Base-by-base conservation (phyloP, 1,140 invertebrate genomes). In the Macrosteles quadrilineatus region DNA sequence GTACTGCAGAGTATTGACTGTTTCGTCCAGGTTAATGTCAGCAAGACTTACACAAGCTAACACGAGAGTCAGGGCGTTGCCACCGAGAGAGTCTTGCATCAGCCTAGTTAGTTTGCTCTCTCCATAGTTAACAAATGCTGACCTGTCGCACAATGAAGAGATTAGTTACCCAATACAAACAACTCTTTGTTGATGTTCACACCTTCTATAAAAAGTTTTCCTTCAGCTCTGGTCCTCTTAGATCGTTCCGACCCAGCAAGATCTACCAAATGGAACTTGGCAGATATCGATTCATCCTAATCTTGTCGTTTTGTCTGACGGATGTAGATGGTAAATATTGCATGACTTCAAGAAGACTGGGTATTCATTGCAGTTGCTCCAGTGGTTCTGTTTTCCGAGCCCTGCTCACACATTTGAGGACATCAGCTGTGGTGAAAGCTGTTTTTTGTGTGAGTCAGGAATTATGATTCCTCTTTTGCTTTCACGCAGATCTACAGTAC, bases 361-460 rank as follows among this genome's bases (percentile, higher is more conserved):
- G 90, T 86, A 80, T 98, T 98, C 96, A 98, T 98, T 17, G 95
- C 94, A 0, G 96, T 98, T 1, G 94, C 87, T 4, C 93, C 94
- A 0, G 94, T 97, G 11, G 91, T 90, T 65, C 96, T 81, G 14
- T 88, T 86, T 0, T 83, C 75, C 0, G 94, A 95, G 1, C 95
- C 96, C 47, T 86, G 82, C 53, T 74, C 50, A 85, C 74, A 68
- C 76, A 80, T 17, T 86, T 79, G 70, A 92, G 83, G 0, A 90
- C 87, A 50, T 91, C 86, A 64, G 82, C 75, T 0, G 85, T 83
- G 25, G 82, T 84, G 1, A 77, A 78, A 0, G 93, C 91, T 21
- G 80, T 77, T 50, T 86, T 78, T 77, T 93, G 90, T 0, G 89
- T 90, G 55, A 93, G 80, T 21, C 59, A 2, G 76, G 75, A 50